Evolutionary conservation across 2,888 invertebrate genomes (phyloP).

Genomic region (Anthophora plumipes): DNA sequence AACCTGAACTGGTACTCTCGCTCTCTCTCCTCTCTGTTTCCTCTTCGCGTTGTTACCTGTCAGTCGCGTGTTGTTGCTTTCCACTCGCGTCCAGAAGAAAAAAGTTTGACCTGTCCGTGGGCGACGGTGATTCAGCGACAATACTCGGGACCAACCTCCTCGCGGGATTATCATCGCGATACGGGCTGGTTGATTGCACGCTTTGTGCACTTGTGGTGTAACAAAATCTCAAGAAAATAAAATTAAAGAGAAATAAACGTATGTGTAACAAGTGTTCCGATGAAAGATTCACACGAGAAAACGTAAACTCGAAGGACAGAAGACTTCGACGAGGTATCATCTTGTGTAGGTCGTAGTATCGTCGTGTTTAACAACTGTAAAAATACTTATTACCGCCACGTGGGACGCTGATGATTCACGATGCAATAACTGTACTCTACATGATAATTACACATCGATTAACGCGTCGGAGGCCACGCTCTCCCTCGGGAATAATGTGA

Average conservation of each 20-base stretch:
- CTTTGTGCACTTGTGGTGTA: slow-evolving; percentile 31
- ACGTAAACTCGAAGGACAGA: too few species aligned
- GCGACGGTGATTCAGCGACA: slow-evolving; percentile 59
- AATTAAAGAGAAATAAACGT: too few species aligned
- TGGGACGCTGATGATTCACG: slow-evolving; percentile 16
- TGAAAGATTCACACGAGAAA: not conserved
- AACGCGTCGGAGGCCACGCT: not conserved
- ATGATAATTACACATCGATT: slow-evolving; percentile 7
- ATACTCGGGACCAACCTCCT: slow-evolving; percentile 30
- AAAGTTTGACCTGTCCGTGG: slow-evolving; percentile 50
- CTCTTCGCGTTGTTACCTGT: slow-evolving; percentile 8
- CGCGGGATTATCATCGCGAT: slow-evolving; percentile 33
- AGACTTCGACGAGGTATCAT: not conserved
- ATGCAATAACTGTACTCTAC: not conserved
- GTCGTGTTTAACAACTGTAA: not conserved
- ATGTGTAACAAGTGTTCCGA: slow-evolving; percentile 30
- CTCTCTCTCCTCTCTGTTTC: slow-evolving; percentile 23
- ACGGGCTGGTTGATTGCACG: slow-evolving; percentile 52
- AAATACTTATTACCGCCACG: not conserved
- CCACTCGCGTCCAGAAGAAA: slow-evolving; percentile 18
- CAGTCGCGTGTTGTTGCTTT: slow-evolving; percentile 3
- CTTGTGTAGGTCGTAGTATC: not conserved
- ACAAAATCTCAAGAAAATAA: not conserved
- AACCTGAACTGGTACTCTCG: slow-evolving; percentile 29
- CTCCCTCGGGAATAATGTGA: not conserved